Base-by-base conservation (phyloP, 2,113 vertebrate species). In the Zosterops lateralis region DNA sequence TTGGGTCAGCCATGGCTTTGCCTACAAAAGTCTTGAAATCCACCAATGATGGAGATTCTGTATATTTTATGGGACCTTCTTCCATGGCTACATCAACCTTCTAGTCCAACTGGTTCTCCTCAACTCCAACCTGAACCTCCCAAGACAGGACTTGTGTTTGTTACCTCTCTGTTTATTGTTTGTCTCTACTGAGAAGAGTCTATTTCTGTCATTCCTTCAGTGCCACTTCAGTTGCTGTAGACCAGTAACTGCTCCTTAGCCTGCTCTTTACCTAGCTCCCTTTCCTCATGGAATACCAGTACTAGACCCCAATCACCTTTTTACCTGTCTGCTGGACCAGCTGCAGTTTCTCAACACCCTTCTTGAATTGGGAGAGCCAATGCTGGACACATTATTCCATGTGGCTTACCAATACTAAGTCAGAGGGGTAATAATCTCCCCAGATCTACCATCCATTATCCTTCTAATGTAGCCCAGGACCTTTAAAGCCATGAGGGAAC, bases 21-120 rank as follows among this genome's bases (percentile, higher is more conserved):
- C 14, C 42, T 48, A 66, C n/a, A 21, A 1, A 10, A 86, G 19
- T 48, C n/a, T 40, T 67, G 62, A 83, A 94, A 62, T 67, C 18
- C 3, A 4, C 28, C 32, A 79, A 0, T 0, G 1, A 62, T 24
- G 14, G 21, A 54, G 20, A 66, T 75, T 64, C 20, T 50, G 1
- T 7, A 78, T 45, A 8, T 25, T 50, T 75, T 62, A 62, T 7
- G 21, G 36, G 36, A 82, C 9, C 6, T 12, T 40, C 29, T 40
- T 64, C 40, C 50, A 65, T 7, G 10, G 38, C 34, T 77, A 28
- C 26, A 57, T 22, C 36, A 80, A 21, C 13, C 2, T 76, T 44
- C 22, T 28, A 40, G 28, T 24, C 17, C 20, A 77, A 51, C 5
- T 61, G 36, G 32, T 25, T 74, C 32, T 56, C 54, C 70, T 72